phyloP scores from a whole-genome alignment of 2,113 vertebrate species.

The Amphiprion percula region DNA sequence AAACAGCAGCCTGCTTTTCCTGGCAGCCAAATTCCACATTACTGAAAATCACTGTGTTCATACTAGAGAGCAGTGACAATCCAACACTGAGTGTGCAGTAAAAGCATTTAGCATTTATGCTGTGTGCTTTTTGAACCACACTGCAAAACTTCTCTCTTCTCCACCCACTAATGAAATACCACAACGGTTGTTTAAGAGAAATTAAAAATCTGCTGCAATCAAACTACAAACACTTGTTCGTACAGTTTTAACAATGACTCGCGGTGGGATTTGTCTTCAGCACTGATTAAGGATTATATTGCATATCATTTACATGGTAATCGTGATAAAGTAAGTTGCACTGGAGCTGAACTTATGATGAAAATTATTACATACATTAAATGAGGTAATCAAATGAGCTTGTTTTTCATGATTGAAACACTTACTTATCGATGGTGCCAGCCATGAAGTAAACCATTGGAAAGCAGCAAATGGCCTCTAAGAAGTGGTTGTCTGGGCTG shows the following conservation, averaged over 20 bases:
- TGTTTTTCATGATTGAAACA: slow-evolving; percentile 7
- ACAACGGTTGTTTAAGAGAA: too few species aligned
- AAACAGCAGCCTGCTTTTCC: background rate
- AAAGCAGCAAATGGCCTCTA: slow-evolving; percentile 99
- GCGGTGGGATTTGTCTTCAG: background rate
- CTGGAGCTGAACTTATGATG: background rate
- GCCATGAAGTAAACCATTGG: slow-evolving; percentile 99
- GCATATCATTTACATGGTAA: background rate
- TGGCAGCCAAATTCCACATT: background rate
- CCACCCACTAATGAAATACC: too few species aligned
- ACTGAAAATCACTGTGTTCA: slow-evolving; percentile 7
- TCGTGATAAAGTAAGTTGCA: background rate
- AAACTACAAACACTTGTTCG: too few species aligned
- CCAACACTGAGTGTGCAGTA: too few species aligned
- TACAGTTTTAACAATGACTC: background rate
- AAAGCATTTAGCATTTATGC: too few species aligned
- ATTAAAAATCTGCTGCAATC: too few species aligned
- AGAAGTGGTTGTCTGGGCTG: slow-evolving; percentile 99
- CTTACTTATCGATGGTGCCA: slow-evolving; percentile 99
- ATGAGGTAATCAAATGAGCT: background rate
- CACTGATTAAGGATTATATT: background rate
- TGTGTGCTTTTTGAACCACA: background rate
- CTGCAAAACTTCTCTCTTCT: too few species aligned
- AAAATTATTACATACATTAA: slow-evolving; percentile 1
- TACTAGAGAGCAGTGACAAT: background rate